Evolutionary conservation across 2,797 vertebrate genomes (phyloP).

Genomic region (Hybognathus amarus): DNA sequence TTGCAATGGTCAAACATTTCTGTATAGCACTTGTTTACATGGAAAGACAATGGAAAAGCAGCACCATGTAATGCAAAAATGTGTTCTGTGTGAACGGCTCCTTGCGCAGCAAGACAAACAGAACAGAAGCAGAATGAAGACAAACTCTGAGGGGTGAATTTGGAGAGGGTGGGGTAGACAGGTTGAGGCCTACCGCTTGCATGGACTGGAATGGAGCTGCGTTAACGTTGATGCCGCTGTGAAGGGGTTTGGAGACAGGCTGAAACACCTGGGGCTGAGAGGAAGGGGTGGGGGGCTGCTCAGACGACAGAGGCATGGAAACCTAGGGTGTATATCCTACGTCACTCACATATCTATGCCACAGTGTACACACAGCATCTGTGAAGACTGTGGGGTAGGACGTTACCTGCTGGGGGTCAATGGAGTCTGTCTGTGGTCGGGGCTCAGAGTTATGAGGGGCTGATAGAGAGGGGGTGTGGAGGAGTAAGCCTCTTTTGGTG

Average conservation of each 20-base stretch:
- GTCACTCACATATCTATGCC: slow-evolving; percentile 27
- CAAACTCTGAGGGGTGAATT: background rate
- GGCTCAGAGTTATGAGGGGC: slow-evolving; percentile 83
- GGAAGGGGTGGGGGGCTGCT: slow-evolving; percentile 86
- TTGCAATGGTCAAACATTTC: background rate
- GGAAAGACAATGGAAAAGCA: background rate
- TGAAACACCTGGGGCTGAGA: slow-evolving; percentile 93
- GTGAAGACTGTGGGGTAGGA: background rate
- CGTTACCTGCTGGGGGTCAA: slow-evolving; percentile 85
- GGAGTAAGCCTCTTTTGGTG: slow-evolving; percentile 82
- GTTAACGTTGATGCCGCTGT: slow-evolving; percentile 98
- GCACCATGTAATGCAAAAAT: slow-evolving; percentile 8
- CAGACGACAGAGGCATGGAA: slow-evolving; percentile 89
- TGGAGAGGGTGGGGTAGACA: background rate
- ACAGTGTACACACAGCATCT: slow-evolving; percentile 9
- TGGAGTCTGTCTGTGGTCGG: slow-evolving; percentile 78
- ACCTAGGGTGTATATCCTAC: slow-evolving; percentile 73
- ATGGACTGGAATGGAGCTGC: slow-evolving; percentile 99
- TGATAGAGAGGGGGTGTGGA: slow-evolving; percentile 82
- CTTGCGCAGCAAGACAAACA: slow-evolving; percentile 24
- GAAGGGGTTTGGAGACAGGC: slow-evolving; percentile 92
- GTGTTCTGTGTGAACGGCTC: background rate
- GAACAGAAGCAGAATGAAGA: slow-evolving; percentile 35
- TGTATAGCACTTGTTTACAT: background rate
- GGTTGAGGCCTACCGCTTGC: slow-evolving; percentile 87